These are phyloP conservation scores for Baryphthengus martii DNA, from an alignment of 2,113 vertebrate species.

Conservation along the genomic window DNA sequence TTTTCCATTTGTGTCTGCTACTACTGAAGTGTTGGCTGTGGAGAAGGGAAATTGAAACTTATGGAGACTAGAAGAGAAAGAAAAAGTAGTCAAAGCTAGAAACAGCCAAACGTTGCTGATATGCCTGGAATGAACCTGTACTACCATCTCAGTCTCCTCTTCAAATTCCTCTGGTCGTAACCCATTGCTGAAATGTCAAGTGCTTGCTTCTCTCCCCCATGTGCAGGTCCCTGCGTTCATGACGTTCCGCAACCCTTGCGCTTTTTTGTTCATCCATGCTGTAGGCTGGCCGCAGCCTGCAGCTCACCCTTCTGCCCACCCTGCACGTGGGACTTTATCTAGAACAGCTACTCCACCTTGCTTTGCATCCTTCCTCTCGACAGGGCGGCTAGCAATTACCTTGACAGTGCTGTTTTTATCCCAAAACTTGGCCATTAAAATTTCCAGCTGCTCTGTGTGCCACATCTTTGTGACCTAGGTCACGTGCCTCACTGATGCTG, in stretches of 20 bases:
- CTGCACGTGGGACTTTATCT: not conserved
- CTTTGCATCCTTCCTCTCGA: not conserved
- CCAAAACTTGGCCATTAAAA: rapidly evolving
- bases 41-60: not conserved
- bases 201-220: not conserved
- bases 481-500: rapidly evolving
- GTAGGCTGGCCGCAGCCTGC: not conserved
- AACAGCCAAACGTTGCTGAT: not conserved
- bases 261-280: rapidly evolving
- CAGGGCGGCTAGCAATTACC: not conserved
- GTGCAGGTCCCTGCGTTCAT: not conserved
- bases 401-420: not conserved
- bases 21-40: not conserved
- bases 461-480: rapidly evolving
- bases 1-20: not conserved
- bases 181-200: rapidly evolving
- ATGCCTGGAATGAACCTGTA: not conserved
- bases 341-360: not conserved
- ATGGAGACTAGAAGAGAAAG: not conserved
- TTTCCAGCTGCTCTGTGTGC: not conserved
- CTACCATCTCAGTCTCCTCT: not conserved
- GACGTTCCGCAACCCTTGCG: not conserved
- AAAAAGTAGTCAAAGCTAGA: not conserved
- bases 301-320: not conserved
- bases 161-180: not conserved